Percentiles rank a stretch among this genome's conserved stretches.
Conservation (phyloP, 2,888 invertebrate species). For the Melanostoma mellinum region DNA sequence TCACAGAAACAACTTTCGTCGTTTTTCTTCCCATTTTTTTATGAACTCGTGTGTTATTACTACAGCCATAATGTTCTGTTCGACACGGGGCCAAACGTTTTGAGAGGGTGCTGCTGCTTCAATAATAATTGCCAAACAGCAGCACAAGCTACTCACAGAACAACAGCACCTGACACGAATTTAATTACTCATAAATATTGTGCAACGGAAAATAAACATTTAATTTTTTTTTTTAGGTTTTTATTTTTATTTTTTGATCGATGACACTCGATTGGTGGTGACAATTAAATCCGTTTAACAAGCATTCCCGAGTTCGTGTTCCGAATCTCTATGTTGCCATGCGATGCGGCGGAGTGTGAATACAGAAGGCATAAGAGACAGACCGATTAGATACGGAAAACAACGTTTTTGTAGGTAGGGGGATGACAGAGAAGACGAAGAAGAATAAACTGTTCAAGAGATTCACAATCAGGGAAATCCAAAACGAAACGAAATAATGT, state of each 20-base stretch:
- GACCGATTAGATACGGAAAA: slow-evolving; percentile 41
- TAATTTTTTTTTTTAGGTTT: slow-evolving; percentile 6
- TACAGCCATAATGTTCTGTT: too few relatives aligned
- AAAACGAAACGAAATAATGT: slow-evolving; percentile 13
- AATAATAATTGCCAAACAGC: background rate
- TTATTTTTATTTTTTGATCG: slow-evolving; percentile 43
- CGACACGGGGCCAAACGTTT: too few relatives aligned
- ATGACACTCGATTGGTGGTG: slow-evolving; percentile 71
- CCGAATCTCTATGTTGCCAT: slow-evolving; percentile 37
- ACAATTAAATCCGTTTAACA: slow-evolving; percentile 72
- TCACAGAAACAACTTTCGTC: too few relatives aligned
- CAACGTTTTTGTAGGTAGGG: background rate
- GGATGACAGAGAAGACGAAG: background rate
- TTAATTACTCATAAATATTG: slow-evolving; percentile 71
- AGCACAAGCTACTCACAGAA: slow-evolving; percentile 20
- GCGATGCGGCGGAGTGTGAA: background rate
- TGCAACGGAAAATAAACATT: slow-evolving; percentile 69
- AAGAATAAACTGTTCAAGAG: background rate
- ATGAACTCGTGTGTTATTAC: too few relatives aligned
- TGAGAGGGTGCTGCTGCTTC: slow-evolving; percentile 1
- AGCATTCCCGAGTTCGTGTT: slow-evolving; percentile 69
- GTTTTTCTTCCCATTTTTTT: too few relatives aligned
- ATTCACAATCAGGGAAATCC: slow-evolving; percentile 31
- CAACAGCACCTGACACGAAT: slow-evolving; percentile 70
- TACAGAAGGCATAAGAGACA: slow-evolving; percentile 4